Percentiles rank a stretch among this genome's conserved stretches.
phyloP scores from a whole-genome alignment of 2,888 invertebrate species.

The Coecobrya sp. region DNA sequence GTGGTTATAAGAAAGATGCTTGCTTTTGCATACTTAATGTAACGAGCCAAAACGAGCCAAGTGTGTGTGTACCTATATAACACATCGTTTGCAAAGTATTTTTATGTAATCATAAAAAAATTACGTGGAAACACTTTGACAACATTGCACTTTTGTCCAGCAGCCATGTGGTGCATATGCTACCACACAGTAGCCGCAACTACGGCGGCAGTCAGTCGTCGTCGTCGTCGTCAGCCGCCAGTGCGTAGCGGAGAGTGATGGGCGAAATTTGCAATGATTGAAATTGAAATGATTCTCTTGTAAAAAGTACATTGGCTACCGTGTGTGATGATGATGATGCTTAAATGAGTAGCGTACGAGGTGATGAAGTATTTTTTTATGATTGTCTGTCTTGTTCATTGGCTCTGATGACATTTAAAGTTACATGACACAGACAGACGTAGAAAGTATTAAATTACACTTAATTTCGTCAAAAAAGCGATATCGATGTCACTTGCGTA shows the following conservation, averaged over 20 bases:
- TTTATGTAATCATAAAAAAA: slow-evolving; percentile 1
- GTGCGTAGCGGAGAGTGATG: not conserved
- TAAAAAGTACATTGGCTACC: slow-evolving; percentile 39
- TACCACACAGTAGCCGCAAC: not conserved
- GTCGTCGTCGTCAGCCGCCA: not conserved
- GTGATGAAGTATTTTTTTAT: not conserved
- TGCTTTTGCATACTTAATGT: not conserved
- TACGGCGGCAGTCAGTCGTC: not conserved
- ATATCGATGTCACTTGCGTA: not conserved
- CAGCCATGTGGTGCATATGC: not conserved
- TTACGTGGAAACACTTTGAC: slow-evolving; percentile 36
- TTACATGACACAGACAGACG: slow-evolving; percentile 1
- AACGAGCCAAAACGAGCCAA: not conserved
- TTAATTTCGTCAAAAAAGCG: not conserved
- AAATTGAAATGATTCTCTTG: slow-evolving; percentile 64
- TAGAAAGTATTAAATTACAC: not conserved
- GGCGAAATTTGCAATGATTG: slow-evolving; percentile 43
- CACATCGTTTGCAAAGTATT: not conserved
- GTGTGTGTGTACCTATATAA: slow-evolving; percentile 11
- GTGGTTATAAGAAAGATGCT: slow-evolving; percentile 4
- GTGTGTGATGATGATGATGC: not conserved
- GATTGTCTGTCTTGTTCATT: not conserved
- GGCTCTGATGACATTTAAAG: slow-evolving; percentile 58
- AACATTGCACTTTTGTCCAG: slow-evolving; percentile 40
- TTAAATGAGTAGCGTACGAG: not conserved